Base-by-base conservation (phyloP, 1,140 invertebrate genomes). In the Orchesella cincta region DNA sequence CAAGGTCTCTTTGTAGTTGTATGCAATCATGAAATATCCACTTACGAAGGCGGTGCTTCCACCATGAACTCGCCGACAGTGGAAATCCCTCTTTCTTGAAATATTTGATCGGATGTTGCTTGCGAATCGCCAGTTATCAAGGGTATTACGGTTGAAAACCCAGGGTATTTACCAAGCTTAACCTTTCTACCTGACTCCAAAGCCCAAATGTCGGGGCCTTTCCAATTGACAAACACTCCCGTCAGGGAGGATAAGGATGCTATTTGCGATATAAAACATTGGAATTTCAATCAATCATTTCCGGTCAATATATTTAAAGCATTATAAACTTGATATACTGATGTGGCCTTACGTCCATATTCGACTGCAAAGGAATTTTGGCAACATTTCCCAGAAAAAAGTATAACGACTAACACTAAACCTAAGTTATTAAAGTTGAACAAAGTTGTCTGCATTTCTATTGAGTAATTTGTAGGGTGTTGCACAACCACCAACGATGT, bases 71-170 rank as follows among this genome's bases (percentile, higher is more conserved):
- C 77, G 51, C 77, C 77, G 26, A 78, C 64, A 18, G 77, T 78
- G n/a, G 77, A 78, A 54, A 78, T 75, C 12, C 73, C 64, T 12
- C 77, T 73, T 72, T 78, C 77, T 72, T 75, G 34, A 78, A 78
- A 78, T 1, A 78, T 78, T 72, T 78, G 77, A 3, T 78, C 71
- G 3, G 77, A 78, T 16, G 77, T 46, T 16, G 77, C 77, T 16
- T 73, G 64, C 8, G 77, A 71, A 26, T 39, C 35, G 51, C 51
- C 35, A n/a, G 62, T 75, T 1, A 73, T 78, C 18, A 78, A 46
- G 16, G 77, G 77, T 54, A 78, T 71, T 12, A 75, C 74, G 0
- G 73, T 73, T 1, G 77, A 73, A 28, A 46, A 75, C 28, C 73
- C 73, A 3, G 77, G 73, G 29, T 74, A 78, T 5, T 75, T 18